phyloP scores from a whole-genome alignment of 2,113 vertebrate genomes.

The Herpetotheres cachinnans region DNA sequence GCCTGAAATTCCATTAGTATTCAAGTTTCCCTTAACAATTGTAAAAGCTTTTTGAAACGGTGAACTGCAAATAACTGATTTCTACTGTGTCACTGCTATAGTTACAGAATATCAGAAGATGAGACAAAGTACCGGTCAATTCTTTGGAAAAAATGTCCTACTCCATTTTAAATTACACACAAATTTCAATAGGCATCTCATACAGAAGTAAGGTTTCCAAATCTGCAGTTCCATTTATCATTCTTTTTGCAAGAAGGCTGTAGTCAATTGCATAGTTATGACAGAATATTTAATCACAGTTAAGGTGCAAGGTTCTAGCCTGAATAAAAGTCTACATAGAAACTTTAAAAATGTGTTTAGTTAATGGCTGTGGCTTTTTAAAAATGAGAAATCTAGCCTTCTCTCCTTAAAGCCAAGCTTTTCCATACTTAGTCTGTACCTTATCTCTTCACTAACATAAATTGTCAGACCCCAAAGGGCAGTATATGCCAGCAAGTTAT shows the following conservation, averaged over 20 bases:
- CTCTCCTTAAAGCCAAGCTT: not conserved
- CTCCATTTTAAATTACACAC: not conserved
- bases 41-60: not conserved
- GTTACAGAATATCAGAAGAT: not conserved
- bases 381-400: not conserved
- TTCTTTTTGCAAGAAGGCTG: not conserved
- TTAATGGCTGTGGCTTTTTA: not conserved
- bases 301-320: not conserved
- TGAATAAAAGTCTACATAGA: not conserved
- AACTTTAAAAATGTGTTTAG: not conserved
- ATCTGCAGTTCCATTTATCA: not conserved
- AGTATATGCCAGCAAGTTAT: not conserved
- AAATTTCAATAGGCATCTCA: not conserved
- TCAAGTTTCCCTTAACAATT: not conserved
- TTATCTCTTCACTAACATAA: not conserved
- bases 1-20: not conserved
- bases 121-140: not conserved
- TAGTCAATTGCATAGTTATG: not conserved
- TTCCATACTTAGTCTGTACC: not conserved
- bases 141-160: not conserved
- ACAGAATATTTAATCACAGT: not conserved
- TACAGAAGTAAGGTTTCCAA: not conserved
- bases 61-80: not conserved
- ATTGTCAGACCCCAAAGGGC: not conserved
- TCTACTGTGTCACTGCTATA: not conserved